A percentile compares a stretch with the other conserved stretches of the same genome.
These are phyloP conservation scores for Artibeus jamaicensis DNA, from an alignment of 2,797 vertebrate species.

Conservation along the genomic window DNA sequence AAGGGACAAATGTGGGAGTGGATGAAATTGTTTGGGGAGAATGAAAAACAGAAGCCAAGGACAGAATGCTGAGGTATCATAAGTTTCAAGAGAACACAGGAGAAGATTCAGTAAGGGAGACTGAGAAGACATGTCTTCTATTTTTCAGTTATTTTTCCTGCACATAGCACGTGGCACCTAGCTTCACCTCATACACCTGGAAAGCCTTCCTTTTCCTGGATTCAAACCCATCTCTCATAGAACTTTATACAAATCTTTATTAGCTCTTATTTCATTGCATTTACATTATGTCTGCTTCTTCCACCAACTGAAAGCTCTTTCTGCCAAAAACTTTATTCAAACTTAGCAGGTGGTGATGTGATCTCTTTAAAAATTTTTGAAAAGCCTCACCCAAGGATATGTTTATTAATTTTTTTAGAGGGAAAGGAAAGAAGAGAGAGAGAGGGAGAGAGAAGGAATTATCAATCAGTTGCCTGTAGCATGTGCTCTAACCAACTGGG, in stretches of 20 bases:
- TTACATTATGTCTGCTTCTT: slow-evolving; percentile 27
- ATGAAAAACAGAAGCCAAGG: slow-evolving; percentile 14
- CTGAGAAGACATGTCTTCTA: neutral
- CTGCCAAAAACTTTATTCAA: neutral
- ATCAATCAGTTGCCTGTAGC: neutral
- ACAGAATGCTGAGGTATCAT: neutral
- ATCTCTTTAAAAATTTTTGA: neutral
- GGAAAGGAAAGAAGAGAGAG: no score
- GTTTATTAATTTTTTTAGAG: neutral
- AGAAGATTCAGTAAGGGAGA: neutral
- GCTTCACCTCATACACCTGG: neutral
- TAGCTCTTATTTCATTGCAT: slow-evolving; percentile 15
- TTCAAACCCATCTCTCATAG: neutral
- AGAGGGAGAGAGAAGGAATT: neutral
- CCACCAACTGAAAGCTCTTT: neutral
- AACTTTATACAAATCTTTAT: slow-evolving; percentile 35
- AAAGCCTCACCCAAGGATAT: neutral
- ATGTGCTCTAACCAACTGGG: neutral
- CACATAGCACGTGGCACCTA: neutral
- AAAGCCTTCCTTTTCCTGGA: neutral
- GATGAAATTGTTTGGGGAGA: neutral
- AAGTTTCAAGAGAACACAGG: neutral
- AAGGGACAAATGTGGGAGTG: neutral
- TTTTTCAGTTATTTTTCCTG: slow-evolving; percentile 30
- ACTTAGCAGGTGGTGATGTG: no score